Evolutionary conservation across 2,113 vertebrate genomes (phyloP).

Genomic region (Gymnorhina tibicen): DNA sequence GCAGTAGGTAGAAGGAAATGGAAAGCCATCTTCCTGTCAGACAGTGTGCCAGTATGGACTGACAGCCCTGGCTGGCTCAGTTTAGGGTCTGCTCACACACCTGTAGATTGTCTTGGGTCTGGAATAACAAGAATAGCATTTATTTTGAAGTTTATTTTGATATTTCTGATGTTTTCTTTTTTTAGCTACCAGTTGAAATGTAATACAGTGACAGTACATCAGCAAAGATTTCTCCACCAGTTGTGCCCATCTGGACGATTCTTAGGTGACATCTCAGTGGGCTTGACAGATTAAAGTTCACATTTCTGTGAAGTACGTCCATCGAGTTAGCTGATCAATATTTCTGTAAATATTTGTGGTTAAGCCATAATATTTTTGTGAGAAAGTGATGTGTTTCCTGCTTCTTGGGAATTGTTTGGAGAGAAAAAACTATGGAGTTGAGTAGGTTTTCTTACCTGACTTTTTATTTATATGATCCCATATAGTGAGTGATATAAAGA

Average conservation of each 20-base stretch:
- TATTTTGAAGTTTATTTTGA: not conserved
- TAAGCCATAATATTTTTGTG: not conserved
- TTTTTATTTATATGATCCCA: not conserved
- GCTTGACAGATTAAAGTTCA: not conserved
- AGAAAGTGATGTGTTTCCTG: not conserved
- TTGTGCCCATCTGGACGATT: not conserved
- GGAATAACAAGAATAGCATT: not conserved
- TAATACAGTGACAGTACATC: not conserved
- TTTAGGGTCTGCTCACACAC: not conserved
- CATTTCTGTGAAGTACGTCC: not conserved
- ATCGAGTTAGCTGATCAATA: not conserved
- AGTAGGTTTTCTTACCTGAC: not conserved
- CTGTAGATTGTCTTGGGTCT: not conserved
- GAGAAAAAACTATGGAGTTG: not conserved
- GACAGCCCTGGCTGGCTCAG: not conserved
- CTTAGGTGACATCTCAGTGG: not conserved
- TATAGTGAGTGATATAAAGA: not conserved
- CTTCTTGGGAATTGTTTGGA: not conserved
- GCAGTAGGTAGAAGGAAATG: not conserved
- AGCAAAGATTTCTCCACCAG: not conserved
- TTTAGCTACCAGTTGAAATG: not conserved
- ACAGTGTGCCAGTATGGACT: not conserved
- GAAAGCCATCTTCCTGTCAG: not conserved
- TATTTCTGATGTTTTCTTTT: not conserved
- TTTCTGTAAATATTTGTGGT: not conserved